A percentile compares a stretch with the other conserved stretches of the same genome.
Conservation (phyloP, 37 sponge, comb jelly and placozoan species). For the Aphrocallistes beatrix region DNA sequence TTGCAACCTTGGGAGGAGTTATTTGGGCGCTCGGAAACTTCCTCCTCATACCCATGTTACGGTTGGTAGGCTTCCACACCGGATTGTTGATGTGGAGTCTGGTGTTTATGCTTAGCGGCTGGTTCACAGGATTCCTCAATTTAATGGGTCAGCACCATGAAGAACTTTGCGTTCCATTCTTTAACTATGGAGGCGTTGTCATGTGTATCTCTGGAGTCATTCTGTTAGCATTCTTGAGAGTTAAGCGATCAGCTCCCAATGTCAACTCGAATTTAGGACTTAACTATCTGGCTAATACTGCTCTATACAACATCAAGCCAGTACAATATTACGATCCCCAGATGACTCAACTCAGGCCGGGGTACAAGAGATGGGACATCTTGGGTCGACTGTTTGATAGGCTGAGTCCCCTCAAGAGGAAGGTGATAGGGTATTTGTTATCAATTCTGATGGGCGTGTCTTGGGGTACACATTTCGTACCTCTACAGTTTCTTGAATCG, state of each 20-base stretch:
- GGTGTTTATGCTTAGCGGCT: slow-evolving; percentile 51
- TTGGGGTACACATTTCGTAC: slow-evolving; percentile 34
- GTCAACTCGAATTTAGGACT: background rate
- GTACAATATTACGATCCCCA: no score
- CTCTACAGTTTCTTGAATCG: slow-evolving; percentile 24
- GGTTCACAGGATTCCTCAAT: slow-evolving; percentile 42
- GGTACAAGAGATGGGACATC: background rate
- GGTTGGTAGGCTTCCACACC: slow-evolving; percentile 63
- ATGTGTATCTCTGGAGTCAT: background rate
- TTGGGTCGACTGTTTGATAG: background rate
- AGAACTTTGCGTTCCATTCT: background rate
- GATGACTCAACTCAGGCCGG: no score
- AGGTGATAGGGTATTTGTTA: slow-evolving; percentile 33
- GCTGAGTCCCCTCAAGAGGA: background rate
- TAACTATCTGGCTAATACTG: background rate
- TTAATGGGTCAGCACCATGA: background rate
- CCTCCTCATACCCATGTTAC: slow-evolving; percentile 51
- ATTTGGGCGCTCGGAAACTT: slow-evolving; percentile 61
- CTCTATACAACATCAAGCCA: background rate
- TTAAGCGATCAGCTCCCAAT: background rate
- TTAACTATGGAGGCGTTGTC: background rate
- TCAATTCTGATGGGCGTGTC: slow-evolving; percentile 42
- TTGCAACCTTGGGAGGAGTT: slow-evolving; percentile 44
- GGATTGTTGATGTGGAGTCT: slow-evolving; percentile 67
- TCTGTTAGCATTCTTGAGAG: background rate